Evolutionary conservation across 2,797 vertebrate genomes (phyloP).

Genomic region (Acridotheres tristis): DNA sequence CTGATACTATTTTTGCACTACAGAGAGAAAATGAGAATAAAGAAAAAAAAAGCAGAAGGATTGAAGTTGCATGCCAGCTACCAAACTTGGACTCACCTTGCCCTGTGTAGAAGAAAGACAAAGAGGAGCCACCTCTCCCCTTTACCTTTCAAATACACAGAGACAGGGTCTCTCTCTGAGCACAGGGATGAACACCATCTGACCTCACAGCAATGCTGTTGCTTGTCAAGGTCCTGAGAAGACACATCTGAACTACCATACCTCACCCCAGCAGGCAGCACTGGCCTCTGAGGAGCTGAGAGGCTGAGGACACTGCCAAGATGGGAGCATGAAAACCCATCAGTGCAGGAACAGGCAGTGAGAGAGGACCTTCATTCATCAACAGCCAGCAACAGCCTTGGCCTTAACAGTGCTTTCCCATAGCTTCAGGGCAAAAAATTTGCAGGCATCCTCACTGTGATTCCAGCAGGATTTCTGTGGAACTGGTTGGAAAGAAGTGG

Average conservation of each 20-base stretch:
- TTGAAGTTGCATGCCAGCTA: not conserved
- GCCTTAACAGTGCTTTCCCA: not conserved
- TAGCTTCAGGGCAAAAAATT: not conserved
- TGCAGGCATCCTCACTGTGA: not conserved
- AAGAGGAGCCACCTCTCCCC: not conserved
- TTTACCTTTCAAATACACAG: not conserved
- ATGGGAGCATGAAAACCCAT: not conserved
- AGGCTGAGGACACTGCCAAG: not conserved
- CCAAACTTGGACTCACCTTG: not conserved
- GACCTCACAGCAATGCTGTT: not conserved
- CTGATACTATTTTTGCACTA: conserved; percentile 77
- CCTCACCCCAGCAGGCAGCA: not conserved
- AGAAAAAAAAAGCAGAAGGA: conserved; percentile 34
- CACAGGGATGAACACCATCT: not conserved
- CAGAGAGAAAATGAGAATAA: conserved; percentile 57
- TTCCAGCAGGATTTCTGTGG: not conserved
- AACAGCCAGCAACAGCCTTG: not conserved
- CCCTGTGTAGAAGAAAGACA: not conserved
- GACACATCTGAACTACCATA: accelerated
- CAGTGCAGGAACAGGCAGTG: not conserved
- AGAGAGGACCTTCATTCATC: not conserved
- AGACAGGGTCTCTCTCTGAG: not conserved
- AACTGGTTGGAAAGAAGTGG: not conserved
- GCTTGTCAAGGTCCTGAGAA: not conserved
- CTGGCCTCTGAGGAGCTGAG: not conserved